Evolutionary conservation across 2,797 vertebrate genomes (phyloP).

Genomic region (Halcyon badia): DNA sequence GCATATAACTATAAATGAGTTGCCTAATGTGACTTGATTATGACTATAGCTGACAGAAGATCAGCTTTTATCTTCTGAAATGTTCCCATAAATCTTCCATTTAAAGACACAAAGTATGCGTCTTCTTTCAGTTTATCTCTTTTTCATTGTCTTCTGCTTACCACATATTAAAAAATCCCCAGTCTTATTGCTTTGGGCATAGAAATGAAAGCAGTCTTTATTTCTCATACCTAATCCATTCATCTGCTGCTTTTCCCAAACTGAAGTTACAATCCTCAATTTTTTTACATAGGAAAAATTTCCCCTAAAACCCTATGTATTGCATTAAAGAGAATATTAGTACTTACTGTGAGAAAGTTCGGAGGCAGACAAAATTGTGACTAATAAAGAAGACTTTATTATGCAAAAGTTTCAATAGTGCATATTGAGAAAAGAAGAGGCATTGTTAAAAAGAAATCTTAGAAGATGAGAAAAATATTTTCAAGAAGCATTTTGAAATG

Average conservation of each 20-base stretch:
- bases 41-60: not conserved
- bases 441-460: not conserved
- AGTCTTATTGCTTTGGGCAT: not conserved
- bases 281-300: not conserved
- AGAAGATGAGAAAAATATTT: not conserved
- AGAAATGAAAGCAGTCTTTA: not conserved
- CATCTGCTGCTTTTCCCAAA: not conserved
- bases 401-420: not conserved
- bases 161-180: rapidly evolving
- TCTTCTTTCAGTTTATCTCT: not conserved
- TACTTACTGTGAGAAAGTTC: not conserved
- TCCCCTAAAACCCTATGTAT: not conserved
- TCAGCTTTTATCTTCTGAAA: not conserved
- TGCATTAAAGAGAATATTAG: not conserved
- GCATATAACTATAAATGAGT: not conserved
- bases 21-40: not conserved
- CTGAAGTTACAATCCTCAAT: not conserved
- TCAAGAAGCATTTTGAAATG: not conserved
- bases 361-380: not conserved
- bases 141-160: not conserved
- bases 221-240: not conserved
- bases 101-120: not conserved
- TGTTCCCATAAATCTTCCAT: not conserved
- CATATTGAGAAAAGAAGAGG: not conserved
- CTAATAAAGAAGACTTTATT: not conserved